Evolutionary conservation across 1,140 invertebrate genomes (phyloP).

Genomic region (Macrostomum lignano): DNA sequence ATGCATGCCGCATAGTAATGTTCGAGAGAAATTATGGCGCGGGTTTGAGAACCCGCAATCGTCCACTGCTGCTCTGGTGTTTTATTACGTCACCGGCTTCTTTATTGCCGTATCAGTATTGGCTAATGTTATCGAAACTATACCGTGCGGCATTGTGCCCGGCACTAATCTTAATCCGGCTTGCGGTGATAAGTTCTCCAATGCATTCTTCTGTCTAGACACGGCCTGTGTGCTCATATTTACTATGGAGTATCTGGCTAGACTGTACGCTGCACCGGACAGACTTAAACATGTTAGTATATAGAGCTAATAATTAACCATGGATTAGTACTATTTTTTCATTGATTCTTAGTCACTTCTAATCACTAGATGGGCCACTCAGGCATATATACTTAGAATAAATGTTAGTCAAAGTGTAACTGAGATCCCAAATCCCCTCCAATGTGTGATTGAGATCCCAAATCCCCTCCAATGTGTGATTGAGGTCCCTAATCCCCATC

Average conservation of each 20-base stretch:
- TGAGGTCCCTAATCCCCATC: no score
- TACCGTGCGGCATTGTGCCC: constrained; percentile 53
- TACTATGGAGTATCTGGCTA: constrained; percentile 84
- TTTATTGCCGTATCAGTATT: constrained; percentile 89
- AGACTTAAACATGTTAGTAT: no score
- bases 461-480: no score
- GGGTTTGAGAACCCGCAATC: constrained; percentile 91
- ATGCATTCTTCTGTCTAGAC: constrained; percentile 91
- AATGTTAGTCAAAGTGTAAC: no score
- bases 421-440: no score
- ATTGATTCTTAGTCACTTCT: no score
- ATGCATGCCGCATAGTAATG: constrained; percentile 35
- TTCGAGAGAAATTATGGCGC: constrained; percentile 78
- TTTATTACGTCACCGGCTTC: constrained; percentile 92
- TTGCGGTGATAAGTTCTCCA: constrained; percentile 84
- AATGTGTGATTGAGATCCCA: no score
- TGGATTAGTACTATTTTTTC: no score
- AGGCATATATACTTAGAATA: no score
- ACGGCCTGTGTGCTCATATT: constrained; percentile 99
- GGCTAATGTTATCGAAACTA: constrained; percentile 84
- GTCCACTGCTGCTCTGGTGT: constrained; percentile 70
- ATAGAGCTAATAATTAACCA: no score
- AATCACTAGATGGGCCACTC: no score
- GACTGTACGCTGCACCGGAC: constrained; percentile 84
- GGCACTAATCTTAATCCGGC: no score